Conservation (phyloP, 2,888 invertebrate species). For the Cephalotes varians region DNA sequence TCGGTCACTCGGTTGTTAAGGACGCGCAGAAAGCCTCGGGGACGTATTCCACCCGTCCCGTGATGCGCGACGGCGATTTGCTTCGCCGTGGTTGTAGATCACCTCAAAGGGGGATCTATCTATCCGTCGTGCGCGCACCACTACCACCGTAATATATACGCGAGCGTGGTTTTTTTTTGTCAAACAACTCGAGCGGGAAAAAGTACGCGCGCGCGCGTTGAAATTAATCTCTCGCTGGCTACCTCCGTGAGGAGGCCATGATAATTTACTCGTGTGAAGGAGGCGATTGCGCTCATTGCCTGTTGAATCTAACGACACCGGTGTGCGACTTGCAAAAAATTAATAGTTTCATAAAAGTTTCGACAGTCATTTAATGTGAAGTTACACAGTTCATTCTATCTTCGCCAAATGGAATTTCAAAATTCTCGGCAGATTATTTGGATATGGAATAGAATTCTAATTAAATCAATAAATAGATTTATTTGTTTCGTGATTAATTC, state of each 20-base stretch:
- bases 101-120: conserved; percentile 19
- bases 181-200: not conserved
- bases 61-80: conserved; percentile 55
- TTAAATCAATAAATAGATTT: not conserved
- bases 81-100: conserved; percentile 45
- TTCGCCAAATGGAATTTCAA: not conserved
- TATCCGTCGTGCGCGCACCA: not conserved
- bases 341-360: conserved; percentile 2
- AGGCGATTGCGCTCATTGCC: conserved; percentile 21
- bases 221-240: conserved; percentile 40
- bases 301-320: conserved; percentile 38
- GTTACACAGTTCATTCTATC: not conserved
- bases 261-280: conserved; percentile 33
- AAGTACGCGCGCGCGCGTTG: conserved; percentile 41
- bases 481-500: not conserved
- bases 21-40: conserved; percentile 49
- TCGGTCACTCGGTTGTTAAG: conserved; percentile 55
- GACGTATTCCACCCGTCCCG: conserved; percentile 34
- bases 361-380: conserved; percentile 20
- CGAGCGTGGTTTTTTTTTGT: conserved; percentile 14
- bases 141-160: conserved; percentile 20
- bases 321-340: conserved; percentile 35
- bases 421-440: not conserved
- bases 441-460: not conserved
- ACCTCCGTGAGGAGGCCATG: not conserved